Evolutionary conservation across 2,797 vertebrate genomes (phyloP).

Genomic region (Muscicapa striata): DNA sequence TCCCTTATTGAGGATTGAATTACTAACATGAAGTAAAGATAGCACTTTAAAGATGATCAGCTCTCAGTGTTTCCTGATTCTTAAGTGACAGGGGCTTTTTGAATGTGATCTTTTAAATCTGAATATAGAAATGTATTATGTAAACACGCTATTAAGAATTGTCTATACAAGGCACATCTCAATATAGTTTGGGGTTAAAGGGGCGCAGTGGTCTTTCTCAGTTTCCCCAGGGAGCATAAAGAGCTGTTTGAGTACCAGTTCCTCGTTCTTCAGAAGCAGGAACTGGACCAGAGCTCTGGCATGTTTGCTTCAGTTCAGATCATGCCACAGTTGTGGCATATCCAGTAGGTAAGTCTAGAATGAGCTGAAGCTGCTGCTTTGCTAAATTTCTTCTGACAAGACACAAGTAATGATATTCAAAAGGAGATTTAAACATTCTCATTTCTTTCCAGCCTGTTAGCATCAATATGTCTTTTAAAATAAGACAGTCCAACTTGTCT

Average conservation of each 20-base stretch:
- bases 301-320: not conserved
- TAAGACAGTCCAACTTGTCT: not conserved
- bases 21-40: not conserved
- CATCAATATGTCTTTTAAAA: not conserved
- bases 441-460: not conserved
- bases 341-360: not conserved
- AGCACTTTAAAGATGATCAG: not conserved
- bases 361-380: not conserved
- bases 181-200: not conserved
- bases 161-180: not conserved
- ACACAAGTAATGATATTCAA: not conserved
- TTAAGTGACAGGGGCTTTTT: not conserved
- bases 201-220: not conserved
- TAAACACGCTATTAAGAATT: not conserved
- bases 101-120: not conserved
- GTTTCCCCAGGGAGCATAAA: not conserved
- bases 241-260: not conserved
- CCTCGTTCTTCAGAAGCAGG: not conserved
- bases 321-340: not conserved
- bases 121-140: not conserved
- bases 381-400: not conserved
- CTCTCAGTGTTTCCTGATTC: not conserved
- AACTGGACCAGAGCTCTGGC: not conserved
- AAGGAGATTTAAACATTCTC: not conserved
- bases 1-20: not conserved